Evolutionary conservation across 2,888 invertebrate genomes (phyloP).

Genomic region (Tenthredo distinguenda): DNA sequence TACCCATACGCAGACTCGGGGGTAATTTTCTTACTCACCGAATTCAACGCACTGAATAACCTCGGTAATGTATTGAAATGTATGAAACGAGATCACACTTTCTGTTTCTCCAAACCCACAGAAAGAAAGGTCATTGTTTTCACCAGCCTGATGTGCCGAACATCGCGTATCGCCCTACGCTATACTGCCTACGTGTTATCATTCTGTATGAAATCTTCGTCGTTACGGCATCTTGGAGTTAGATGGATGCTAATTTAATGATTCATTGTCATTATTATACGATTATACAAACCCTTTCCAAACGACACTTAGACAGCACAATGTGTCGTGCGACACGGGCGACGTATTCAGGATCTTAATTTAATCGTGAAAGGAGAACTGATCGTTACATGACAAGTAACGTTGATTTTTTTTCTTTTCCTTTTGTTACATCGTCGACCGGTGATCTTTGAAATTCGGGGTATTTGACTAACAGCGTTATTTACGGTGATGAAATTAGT

Average conservation of each 20-base stretch:
- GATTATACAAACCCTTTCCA: not conserved
- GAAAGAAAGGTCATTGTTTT: slow-evolving; percentile 49
- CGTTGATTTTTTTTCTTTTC: not conserved
- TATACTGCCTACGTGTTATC: not conserved
- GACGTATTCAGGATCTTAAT: slow-evolving; percentile 16
- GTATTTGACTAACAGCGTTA: too few relatives aligned
- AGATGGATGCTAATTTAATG: not conserved
- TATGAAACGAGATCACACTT: slow-evolving; percentile 66
- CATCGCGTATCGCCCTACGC: slow-evolving; percentile 15
- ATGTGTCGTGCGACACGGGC: not conserved
- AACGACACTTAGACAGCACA: not conserved
- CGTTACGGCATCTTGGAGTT: not conserved
- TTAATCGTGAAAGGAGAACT: not conserved
- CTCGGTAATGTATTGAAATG: slow-evolving; percentile 64
- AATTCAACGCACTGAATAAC: slow-evolving; percentile 44
- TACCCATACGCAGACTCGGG: not conserved
- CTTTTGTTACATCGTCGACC: not conserved
- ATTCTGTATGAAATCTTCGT: not conserved
- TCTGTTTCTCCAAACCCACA: slow-evolving; percentile 56
- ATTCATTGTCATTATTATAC: not conserved
- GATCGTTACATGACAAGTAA: not conserved
- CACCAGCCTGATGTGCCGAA: slow-evolving; percentile 6
- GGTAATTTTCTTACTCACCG: slow-evolving; percentile 38
- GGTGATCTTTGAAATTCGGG: not conserved
- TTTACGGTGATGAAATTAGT: too few relatives aligned